Evolutionary conservation across 1,140 invertebrate genomes (phyloP), one percentile per base, ranked within the genome.

Genomic region (Drosophila subpulchrella): DNA sequence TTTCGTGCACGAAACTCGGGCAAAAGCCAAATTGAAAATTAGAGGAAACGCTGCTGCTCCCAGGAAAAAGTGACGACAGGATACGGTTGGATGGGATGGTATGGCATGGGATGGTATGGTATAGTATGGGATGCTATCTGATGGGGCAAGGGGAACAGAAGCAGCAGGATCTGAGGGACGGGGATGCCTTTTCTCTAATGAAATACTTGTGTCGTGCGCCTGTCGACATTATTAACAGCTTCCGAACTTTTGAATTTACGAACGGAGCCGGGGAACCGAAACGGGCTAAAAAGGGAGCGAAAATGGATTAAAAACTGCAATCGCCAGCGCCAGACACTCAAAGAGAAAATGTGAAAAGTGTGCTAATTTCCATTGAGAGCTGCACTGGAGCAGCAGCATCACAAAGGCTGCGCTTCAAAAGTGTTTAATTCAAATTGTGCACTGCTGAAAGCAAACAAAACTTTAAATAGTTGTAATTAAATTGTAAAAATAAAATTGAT

Each of bases 151-250:
- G 11, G 38, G 41, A 34, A 17, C 27, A 38, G 24, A 11, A 50
- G 32, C 10, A 15, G 20, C 56, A 38, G 24, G 39, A 47, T 34
- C 27, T 4, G 17, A 13, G 34, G 73, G 20, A 32, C 36, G 58
- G 15, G 74, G 46, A 76, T 57, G 63, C 51, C 39, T 76, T 61
- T 66, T 67, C 65, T 70, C 73, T 89, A 88, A 88, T 89, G 84
- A 88, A 88, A 88, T 88, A 89, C 84, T 89, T 89, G 84, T 84
- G 84, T 89, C 84, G 84, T 79, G 56, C 60, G 82, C 83, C 80
- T 89, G 84, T 83, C 77, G 80, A 89, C 84, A 84, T 84, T 88
- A 89, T 88, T 89, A 89, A 83, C 80, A 88, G 83, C 77, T 88
- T 80, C 76, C 76, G 68, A 88, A 88, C 83, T 89, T 89, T 80